These are phyloP conservation scores for Ambastaia sidthimunki DNA, from an alignment of 2,797 vertebrate genomes.

Conservation along the genomic window DNA sequence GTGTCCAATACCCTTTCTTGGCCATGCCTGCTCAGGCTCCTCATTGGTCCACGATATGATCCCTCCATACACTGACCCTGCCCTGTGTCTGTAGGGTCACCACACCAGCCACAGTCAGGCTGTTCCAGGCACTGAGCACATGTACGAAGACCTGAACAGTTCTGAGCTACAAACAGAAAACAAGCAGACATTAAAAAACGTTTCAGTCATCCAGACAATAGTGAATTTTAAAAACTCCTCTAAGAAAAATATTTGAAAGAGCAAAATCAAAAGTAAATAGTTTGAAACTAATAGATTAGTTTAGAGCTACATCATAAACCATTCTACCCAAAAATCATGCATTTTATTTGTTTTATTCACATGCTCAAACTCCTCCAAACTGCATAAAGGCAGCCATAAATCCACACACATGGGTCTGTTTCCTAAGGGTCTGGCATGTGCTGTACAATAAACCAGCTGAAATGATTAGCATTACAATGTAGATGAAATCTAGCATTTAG, in stretches of 20 bases:
- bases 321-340: neutral
- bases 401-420: neutral
- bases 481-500: constrained; percentile 29
- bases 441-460: constrained; percentile 1
- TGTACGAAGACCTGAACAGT: constrained; percentile 89
- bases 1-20: constrained; percentile 84
- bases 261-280: too few species aligned
- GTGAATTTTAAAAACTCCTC: too few species aligned
- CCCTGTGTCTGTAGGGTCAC: constrained; percentile 89
- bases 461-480: neutral
- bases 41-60: constrained; percentile 88
- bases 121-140: constrained; percentile 88
- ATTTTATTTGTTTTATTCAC: too few species aligned
- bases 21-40: constrained; percentile 61
- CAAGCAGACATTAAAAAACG: neutral
- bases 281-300: too few species aligned
- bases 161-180: constrained; percentile 79
- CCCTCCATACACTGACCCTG: constrained; percentile 87
- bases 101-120: constrained; percentile 92
- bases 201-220: neutral
- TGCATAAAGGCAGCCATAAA: neutral
- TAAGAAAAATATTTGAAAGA: too few species aligned
- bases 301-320: neutral
- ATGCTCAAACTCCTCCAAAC: neutral
- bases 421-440: constrained; percentile 3